Evolutionary conservation across 2,113 vertebrate genomes (phyloP).

Genomic region (Casuarius casuarius): DNA sequence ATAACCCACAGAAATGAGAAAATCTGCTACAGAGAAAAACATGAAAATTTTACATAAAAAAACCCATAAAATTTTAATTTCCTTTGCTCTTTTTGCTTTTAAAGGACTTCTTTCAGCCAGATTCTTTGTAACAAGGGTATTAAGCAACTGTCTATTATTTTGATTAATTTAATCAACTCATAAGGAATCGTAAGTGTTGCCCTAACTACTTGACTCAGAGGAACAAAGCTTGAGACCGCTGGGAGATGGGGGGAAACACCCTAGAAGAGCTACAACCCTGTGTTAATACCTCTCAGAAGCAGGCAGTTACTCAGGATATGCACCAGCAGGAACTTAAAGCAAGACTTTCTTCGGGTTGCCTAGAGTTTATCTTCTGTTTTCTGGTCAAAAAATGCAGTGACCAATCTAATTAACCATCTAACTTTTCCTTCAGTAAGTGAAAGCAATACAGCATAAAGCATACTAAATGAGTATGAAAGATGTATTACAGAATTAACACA

Average conservation of each 20-base stretch:
- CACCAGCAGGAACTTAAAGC: neutral
- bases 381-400: neutral
- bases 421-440: neutral
- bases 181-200: neutral
- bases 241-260: neutral
- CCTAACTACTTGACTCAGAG: neutral
- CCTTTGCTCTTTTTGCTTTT: neutral
- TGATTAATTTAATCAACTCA: neutral
- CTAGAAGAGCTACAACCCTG: neutral
- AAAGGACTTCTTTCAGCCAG: neutral
- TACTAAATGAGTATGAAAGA: neutral
- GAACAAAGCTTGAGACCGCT: neutral
- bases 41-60: neutral
- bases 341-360: neutral
- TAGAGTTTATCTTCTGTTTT: neutral
- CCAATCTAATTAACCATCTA: neutral
- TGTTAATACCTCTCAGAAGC: neutral
- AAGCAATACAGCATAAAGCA: neutral
- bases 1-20: neutral
- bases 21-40: neutral
- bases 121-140: accelerated
- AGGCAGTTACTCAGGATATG: neutral
- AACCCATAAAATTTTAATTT: neutral
- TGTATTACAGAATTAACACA: neutral
- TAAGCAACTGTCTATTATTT: neutral